These are phyloP conservation scores for Helicoverpa assulta DNA, from an alignment of 2,888 invertebrate species.

Conservation along the genomic window DNA sequence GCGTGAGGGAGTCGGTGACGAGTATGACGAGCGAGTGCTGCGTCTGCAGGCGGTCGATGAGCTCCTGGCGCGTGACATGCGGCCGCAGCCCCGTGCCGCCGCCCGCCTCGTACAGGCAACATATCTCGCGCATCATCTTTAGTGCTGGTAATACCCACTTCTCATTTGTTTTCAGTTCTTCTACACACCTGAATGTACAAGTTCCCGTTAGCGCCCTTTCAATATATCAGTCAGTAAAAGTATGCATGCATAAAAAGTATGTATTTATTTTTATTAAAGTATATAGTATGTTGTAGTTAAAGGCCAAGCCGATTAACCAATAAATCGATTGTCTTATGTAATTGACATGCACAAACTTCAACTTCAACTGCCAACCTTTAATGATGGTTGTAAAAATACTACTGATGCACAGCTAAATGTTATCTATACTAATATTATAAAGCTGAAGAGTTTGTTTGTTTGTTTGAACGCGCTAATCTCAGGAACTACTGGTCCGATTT, in stretches of 20 bases:
- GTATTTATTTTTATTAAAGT: too few species aligned
- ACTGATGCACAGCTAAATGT: not conserved
- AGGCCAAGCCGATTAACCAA: not conserved
- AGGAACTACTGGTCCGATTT: too few species aligned
- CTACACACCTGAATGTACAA: conserved; percentile 92
- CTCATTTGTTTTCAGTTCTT: conserved; percentile 96
- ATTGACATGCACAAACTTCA: not conserved
- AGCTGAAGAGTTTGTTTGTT: too few species aligned
- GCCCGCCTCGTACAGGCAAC: conserved; percentile 97
- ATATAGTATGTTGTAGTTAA: not conserved
- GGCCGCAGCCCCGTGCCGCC: conserved; percentile 87
- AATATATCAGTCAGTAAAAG: not conserved
- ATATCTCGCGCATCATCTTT: conserved; percentile 98
- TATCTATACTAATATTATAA: too few species aligned
- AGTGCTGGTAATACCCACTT: conserved; percentile 98
- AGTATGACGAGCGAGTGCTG: conserved; percentile 98
- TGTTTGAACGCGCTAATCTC: too few species aligned
- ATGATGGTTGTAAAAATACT: not conserved
- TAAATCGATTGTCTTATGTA: not conserved
- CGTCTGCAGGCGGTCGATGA: conserved; percentile 97
- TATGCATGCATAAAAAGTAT: too few species aligned
- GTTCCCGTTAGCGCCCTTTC: not conserved
- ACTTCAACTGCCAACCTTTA: not conserved
- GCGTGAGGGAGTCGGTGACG: conserved; percentile 97
- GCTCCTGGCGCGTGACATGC: conserved; percentile 91